A percentile compares a stretch with the other conserved stretches of the same genome.
Conservation (phyloP, 1,140 invertebrate genomes). For the Lerema accius region DNA sequence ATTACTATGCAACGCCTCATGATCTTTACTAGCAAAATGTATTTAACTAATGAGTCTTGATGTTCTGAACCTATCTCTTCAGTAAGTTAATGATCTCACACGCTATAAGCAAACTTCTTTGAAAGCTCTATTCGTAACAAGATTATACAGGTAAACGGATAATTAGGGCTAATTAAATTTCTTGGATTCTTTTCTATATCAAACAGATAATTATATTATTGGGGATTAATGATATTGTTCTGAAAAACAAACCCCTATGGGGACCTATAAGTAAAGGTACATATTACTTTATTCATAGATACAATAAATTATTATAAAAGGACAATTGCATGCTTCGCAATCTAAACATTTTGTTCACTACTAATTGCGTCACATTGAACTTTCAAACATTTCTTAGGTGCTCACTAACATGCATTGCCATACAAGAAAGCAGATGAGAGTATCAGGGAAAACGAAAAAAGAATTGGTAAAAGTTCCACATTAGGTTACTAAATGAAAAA, state of each 20-base stretch:
- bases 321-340: constrained; percentile 14
- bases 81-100: constrained; percentile 24
- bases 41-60: constrained; percentile 25
- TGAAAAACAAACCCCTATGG: constrained; percentile 10
- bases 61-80: constrained; percentile 16
- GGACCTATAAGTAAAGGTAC: background rate
- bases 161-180: constrained; percentile 11
- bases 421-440: constrained; percentile 41
- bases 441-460: constrained; percentile 17
- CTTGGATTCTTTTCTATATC: constrained; percentile 8
- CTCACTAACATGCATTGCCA: constrained; percentile 41
- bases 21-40: constrained; percentile 30
- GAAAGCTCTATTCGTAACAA: constrained; percentile 15
- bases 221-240: background rate
- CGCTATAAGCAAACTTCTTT: constrained; percentile 34
- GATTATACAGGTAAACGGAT: background rate
- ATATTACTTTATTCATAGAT: background rate
- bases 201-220: background rate
- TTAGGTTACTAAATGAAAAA: constrained; percentile 7
- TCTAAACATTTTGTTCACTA: constrained; percentile 8
- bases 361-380: background rate
- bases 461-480: constrained; percentile 3
- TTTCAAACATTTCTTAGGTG: background rate
- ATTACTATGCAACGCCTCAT: constrained; percentile 30
- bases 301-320: background rate